These are phyloP conservation scores for Congeria kusceri DNA, from an alignment of 2,888 invertebrate species.

Conservation along the genomic window DNA sequence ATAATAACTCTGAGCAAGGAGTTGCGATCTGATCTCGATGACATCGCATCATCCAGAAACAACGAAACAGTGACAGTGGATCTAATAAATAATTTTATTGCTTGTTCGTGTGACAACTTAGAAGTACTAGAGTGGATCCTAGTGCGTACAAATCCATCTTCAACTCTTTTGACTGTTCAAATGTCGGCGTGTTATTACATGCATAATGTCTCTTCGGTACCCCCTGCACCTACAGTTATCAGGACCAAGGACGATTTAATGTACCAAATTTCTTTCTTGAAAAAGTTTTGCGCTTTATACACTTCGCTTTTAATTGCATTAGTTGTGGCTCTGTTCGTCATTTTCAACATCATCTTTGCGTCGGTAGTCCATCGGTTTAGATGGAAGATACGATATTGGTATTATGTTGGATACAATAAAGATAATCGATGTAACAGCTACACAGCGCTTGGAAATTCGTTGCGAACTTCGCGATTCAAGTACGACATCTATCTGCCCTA, in stretches of 20 bases:
- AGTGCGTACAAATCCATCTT: not conserved
- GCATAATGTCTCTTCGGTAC: too few relatives aligned
- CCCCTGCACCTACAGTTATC: not conserved
- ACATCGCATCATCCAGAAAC: not conserved
- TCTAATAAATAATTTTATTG: slow-evolving; percentile 15
- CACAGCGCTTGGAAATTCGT: not conserved
- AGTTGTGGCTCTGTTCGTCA: not conserved
- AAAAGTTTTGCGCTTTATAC: slow-evolving; percentile 35
- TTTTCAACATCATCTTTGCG: slow-evolving; percentile 31
- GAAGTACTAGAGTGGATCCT: slow-evolving; percentile 38
- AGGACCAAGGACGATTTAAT: not conserved
- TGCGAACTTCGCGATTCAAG: not conserved
- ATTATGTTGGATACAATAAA: slow-evolving; percentile 18
- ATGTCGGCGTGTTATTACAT: slow-evolving; percentile 11
- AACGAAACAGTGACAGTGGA: slow-evolving; percentile 11
- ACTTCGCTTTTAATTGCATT: slow-evolving; percentile 15
- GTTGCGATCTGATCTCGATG: not conserved
- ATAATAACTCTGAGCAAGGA: slow-evolving; percentile 4
- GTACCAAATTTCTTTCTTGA: not conserved
- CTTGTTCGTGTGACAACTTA: slow-evolving; percentile 30
- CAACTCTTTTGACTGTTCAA: not conserved
- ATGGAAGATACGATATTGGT: slow-evolving; percentile 50
- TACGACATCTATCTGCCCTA: slow-evolving; percentile 19
- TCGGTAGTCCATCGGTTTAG: slow-evolving; percentile 25
- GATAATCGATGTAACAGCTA: not conserved